Base-by-base conservation (phyloP, 2,797 vertebrate genomes). In the Phyllotis vaccarum region DNA sequence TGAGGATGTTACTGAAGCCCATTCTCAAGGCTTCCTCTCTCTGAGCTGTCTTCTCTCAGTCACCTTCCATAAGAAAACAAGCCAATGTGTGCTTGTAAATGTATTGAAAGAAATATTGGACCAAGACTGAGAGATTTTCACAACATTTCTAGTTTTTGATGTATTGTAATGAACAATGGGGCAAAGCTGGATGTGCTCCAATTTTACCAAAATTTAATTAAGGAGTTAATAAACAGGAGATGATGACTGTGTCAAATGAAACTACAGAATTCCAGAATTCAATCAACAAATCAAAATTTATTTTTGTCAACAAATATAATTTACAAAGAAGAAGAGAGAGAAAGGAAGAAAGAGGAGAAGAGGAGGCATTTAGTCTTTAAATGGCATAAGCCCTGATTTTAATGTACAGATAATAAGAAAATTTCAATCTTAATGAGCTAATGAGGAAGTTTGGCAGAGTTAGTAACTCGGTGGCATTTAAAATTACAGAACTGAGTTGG, bases 201-300 rank as follows among this genome's bases (percentile, higher is more conserved):
- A 78, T 78, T 60, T 27, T 91, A 78, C 21, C 14, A 58, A 86
- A 74, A 80, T 89, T 95, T 91, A 95, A 89, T 34, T 34, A 76
- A 91, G 49, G 52, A 66, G 22, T 89, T 89, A 78, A 66, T 54
- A 17, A 85, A 74, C 78, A 89, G 74, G n/a, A 34, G n/a, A 81
- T 64, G 3, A 66, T 13, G 40, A 82, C 8, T 7, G 10, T 14
- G 24, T 90, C 56, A 54, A 75, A 31, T 37, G 46, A 34, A 58
- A 75, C 29, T 14, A 68, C 0, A 37, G 21, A 54, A 40, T 27
- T 12, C 5, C 2, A 74, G 24, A n/a, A 54, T 31, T 10, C 13
- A 64, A 83, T 64, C 21, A 64, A 40, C 54, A 89, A 46, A 90
- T 78, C 83, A 72, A 46, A 64, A 24, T 58, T 75, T 8, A 46